Conservation (phyloP, 2,797 vertebrate species). For the Cygnus olor region DNA sequence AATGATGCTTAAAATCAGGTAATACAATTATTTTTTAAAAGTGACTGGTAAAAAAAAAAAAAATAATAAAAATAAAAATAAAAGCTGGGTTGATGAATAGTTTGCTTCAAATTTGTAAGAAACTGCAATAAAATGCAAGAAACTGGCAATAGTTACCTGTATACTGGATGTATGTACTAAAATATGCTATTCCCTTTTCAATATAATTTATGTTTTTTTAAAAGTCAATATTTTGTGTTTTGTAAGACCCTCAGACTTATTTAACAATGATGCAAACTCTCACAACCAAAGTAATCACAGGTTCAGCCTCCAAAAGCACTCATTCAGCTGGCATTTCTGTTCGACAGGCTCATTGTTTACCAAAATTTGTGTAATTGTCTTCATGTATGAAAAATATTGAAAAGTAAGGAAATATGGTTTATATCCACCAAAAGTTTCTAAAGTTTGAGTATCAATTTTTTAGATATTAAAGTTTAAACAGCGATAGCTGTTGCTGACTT, state of each 20-base stretch:
- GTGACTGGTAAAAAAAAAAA: neutral
- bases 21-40: conserved; percentile 19
- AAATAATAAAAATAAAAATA: neutral
- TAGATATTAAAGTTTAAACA: neutral
- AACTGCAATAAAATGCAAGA: neutral
- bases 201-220: neutral
- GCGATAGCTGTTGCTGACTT: neutral
- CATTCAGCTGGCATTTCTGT: neutral
- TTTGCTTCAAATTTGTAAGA: neutral
- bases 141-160: neutral
- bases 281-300: neutral
- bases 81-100: neutral
- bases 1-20: neutral
- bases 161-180: neutral
- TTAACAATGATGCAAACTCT: neutral
- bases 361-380: neutral
- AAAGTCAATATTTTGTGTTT: neutral
- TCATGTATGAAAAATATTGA: neutral
- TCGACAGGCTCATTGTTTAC: neutral
- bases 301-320: neutral
- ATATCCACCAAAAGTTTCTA: neutral
- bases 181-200: neutral
- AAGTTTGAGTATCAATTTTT: neutral
- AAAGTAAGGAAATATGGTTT: neutral
- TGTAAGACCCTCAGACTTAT: neutral